These are phyloP conservation scores for Etia nguti DNA, from an alignment of 2,113 vertebrate species.

Conservation along the genomic window DNA sequence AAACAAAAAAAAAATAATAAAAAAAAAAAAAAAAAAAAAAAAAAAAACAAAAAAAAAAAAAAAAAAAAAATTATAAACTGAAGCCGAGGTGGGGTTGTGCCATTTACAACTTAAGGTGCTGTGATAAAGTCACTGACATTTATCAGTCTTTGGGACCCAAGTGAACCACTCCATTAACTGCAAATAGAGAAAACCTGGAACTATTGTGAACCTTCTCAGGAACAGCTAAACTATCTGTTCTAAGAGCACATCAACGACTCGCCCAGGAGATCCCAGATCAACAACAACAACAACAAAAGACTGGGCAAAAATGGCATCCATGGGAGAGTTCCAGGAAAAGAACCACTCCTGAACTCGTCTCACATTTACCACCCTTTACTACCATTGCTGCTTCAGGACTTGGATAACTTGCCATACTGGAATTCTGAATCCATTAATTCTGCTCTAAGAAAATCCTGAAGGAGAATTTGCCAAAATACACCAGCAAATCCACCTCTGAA, in stretches of 20 bases:
- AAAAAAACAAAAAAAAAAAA: no score
- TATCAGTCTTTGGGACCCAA: neutral
- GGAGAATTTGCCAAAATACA: neutral
- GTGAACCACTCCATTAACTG: neutral
- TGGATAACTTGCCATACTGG: neutral
- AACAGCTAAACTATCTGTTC: neutral
- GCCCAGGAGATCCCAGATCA: neutral
- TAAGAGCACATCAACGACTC: neutral
- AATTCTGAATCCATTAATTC: neutral
- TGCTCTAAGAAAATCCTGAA: neutral
- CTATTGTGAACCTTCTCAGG: no score
- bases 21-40: no score
- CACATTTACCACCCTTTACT: neutral
- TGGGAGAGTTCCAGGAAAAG: neutral
- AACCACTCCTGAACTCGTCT: neutral
- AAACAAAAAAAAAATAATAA: no score
- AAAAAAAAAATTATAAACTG: neutral
- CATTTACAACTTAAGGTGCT: neutral
- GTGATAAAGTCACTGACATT: neutral
- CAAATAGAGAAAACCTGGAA: neutral
- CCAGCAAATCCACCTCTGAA: neutral
- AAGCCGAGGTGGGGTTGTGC: neutral
- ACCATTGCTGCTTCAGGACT: neutral
- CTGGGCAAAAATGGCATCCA: neutral
- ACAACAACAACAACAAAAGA: neutral